A percentile compares a stretch with the other conserved stretches of the same genome.
These are phyloP conservation scores for Orchestia grillus DNA, from an alignment of 1,140 invertebrate species.

Conservation along the genomic window DNA sequence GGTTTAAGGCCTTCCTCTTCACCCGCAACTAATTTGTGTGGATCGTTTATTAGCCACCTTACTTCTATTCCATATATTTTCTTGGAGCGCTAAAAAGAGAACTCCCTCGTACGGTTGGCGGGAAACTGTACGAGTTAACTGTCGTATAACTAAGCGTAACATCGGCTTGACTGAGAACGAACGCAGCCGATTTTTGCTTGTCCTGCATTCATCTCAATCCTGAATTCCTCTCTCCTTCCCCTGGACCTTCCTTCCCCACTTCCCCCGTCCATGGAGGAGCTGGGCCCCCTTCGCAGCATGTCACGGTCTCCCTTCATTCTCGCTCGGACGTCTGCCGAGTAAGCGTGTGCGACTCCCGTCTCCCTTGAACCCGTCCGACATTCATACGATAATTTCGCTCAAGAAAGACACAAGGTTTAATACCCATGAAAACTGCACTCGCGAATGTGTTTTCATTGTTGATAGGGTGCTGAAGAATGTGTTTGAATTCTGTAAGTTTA, in stretches of 20 bases:
- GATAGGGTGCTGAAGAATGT: neutral
- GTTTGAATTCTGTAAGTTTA: neutral
- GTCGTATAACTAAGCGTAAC: too few species aligned
- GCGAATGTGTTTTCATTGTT: neutral
- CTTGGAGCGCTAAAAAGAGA: too few species aligned
- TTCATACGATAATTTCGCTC: neutral
- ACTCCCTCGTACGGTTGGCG: too few species aligned
- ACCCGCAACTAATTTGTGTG: too few species aligned
- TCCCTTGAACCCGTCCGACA: neutral
- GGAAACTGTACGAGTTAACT: too few species aligned
- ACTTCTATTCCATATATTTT: too few species aligned
- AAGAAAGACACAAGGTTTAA: neutral
- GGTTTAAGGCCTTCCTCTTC: too few species aligned
- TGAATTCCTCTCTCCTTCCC: too few species aligned
- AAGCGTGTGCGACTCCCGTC: neutral
- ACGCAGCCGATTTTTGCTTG: neutral
- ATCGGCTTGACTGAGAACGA: neutral
- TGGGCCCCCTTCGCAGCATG: neutral
- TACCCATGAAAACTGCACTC: neutral
- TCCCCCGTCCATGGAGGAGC: neutral
- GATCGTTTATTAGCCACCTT: too few species aligned
- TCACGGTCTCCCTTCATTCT: neutral
- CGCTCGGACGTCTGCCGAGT: neutral
- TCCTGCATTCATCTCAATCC: neutral
- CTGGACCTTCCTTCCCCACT: too few species aligned